These are phyloP conservation scores for Trichogramma dendrolimi DNA, from an alignment of 2,888 invertebrate genomes.

Conservation along the genomic window DNA sequence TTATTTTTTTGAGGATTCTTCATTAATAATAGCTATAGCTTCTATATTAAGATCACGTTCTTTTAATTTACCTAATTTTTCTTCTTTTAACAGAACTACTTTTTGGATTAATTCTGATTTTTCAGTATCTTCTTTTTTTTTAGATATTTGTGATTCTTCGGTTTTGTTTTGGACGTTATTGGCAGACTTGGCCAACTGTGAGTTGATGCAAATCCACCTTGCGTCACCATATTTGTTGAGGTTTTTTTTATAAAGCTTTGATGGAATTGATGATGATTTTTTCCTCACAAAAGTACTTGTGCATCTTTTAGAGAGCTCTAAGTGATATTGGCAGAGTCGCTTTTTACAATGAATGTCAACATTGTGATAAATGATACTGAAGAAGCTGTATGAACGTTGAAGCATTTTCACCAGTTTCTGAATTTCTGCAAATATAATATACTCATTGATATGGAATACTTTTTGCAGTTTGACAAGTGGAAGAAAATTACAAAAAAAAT, in stretches of 20 bases:
- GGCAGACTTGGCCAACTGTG: constrained; percentile 30
- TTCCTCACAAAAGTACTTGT: constrained; percentile 42
- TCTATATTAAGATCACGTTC: constrained; percentile 40
- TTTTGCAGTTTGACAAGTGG: too few species aligned
- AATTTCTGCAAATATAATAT: constrained; percentile 15
- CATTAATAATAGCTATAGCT: constrained; percentile 11
- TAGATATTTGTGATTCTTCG: constrained; percentile 22
- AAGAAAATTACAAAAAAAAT: too few species aligned
- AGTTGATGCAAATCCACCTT: constrained; percentile 30
- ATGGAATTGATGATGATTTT: constrained; percentile 35
- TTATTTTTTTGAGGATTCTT: constrained; percentile 13
- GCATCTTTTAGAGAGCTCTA: constrained; percentile 38
- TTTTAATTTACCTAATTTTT: constrained; percentile 46
- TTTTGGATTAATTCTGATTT: constrained; percentile 30
- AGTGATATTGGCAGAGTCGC: constrained; percentile 40
- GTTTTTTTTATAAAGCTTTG: constrained; percentile 27
- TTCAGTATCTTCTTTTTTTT: constrained; percentile 21
- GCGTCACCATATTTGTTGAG: constrained; percentile 30
- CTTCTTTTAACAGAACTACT: constrained; percentile 39
- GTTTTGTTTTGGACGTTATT: constrained; percentile 30
- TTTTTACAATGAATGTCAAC: constrained; percentile 36
- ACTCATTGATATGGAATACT: neutral
- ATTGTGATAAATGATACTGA: constrained; percentile 40
- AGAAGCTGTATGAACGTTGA: constrained; percentile 42
- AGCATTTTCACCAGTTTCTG: constrained; percentile 39